phyloP scores from a whole-genome alignment of 2,113 vertebrate species.

The Lamprotornis superbus region DNA sequence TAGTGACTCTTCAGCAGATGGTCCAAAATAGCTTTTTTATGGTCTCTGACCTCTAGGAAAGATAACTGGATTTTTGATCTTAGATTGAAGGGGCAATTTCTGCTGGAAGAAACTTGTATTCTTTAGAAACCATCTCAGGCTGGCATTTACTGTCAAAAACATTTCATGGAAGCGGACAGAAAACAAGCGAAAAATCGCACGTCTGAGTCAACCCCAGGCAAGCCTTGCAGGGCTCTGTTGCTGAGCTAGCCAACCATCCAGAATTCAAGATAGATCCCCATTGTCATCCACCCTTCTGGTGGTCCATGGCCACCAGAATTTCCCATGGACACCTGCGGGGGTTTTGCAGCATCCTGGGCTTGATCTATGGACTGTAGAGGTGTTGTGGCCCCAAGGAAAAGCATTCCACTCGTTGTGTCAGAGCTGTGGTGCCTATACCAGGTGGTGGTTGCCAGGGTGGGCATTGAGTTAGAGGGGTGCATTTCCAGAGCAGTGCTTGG shows the following conservation, averaged over 20 bases:
- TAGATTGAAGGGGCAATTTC: not conserved
- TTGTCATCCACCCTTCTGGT: not conserved
- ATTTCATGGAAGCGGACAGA: not conserved
- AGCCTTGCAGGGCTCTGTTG: fast-evolving
- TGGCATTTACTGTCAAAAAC: not conserved
- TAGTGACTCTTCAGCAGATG: not conserved
- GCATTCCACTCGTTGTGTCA: fast-evolving
- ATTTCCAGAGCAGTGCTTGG: not conserved
- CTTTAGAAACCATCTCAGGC: not conserved
- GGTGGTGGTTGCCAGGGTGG: not conserved
- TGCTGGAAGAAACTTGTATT: not conserved
- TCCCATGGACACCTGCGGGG: fast-evolving
- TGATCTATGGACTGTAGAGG: fast-evolving
- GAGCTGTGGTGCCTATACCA: fast-evolving
- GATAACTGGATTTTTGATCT: not conserved
- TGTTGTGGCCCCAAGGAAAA: fast-evolving
- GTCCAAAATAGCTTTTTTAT: constrained; percentile 7
- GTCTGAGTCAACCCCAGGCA: not conserved
- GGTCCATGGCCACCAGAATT: not conserved
- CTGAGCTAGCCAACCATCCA: not conserved
- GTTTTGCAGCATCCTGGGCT: not conserved
- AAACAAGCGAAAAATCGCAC: not conserved
- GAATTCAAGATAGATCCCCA: fast-evolving
- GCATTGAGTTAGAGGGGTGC: not conserved
- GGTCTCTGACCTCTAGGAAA: not conserved